phyloP scores from a whole-genome alignment of 2,113 vertebrate genomes.

The Toxotes jaculatrix region DNA sequence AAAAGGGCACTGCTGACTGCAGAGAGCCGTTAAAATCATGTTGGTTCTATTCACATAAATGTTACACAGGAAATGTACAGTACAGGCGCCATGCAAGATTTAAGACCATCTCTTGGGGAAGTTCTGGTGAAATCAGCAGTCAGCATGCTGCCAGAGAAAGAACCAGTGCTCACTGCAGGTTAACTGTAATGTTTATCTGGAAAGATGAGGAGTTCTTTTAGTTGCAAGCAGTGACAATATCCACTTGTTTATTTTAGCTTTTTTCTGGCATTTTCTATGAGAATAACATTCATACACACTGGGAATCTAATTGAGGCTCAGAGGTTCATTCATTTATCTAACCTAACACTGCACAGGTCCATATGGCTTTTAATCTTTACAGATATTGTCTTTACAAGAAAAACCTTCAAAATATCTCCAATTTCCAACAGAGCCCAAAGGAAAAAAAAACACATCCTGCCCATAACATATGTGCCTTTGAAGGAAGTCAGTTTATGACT shows the following conservation, averaged over 20 bases:
- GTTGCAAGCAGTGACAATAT: background rate
- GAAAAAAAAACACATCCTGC: constrained; percentile 49
- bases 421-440: constrained; percentile 48
- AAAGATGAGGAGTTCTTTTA: constrained; percentile 24
- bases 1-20: constrained; percentile 36
- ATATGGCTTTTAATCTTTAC: constrained; percentile 26
- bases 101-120: constrained; percentile 29
- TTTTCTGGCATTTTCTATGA: background rate
- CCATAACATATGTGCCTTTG: constrained; percentile 60
- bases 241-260: background rate
- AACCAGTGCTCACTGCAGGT: constrained; percentile 9
- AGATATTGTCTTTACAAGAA: constrained; percentile 19
- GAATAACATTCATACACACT: background rate
- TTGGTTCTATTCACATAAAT: constrained; percentile 50
- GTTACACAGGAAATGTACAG: constrained; percentile 35
- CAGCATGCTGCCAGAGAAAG: constrained; percentile 21
- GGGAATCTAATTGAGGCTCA: background rate
- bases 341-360: background rate
- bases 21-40: constrained; percentile 35
- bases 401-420: constrained; percentile 34
- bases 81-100: constrained; percentile 29
- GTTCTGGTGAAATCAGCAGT: constrained; percentile 35
- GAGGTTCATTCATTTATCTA: constrained; percentile 1
- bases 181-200: constrained; percentile 23
- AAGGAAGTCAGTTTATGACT: constrained; percentile 64